Evolutionary conservation across 2,797 vertebrate species (phyloP), one percentile per base, ranked within the genome.

Genomic region (Nannoperca australis): DNA sequence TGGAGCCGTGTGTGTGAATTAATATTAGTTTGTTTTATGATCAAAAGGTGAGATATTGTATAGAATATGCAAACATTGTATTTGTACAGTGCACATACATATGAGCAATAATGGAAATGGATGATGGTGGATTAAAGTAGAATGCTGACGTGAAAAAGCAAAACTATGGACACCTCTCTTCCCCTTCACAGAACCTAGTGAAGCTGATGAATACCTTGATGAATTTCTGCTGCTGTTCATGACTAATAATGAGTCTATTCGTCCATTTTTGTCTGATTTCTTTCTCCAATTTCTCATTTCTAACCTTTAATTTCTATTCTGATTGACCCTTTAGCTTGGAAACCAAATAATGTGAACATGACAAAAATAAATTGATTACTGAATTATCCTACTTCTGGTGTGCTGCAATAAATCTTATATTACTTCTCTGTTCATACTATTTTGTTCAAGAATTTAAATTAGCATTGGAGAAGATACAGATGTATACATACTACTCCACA

Each of bases 161-260:
- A 38, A 30, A 66, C 9, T 56, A 27, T 7, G 51, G 50, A 47
- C 36, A 73, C 30, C 56, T 64, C 53, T 30, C 10, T 27, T 47
- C 18, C 36, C 22, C 40, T 49, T 72, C 42, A 61, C 24, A 36
- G 10, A 1, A 1, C 6, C 24, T 7, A 14, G 18, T 64, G 49
- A 61, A 69, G 62, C 50, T 51, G 47, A 45, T 3, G 13, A 81
- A 62, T 62, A 56, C 27, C n/a, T n/a, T n/a, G n/a, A n/a, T n/a
- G n/a, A n/a, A 47, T 51, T 50, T 51, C 64, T 72, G 63, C 54
- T 36, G 22, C 5, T 12, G 14, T 50, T 45, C 12, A 2, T 51
- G 34, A 71, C 36, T 66, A 14, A 61, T 32, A 18, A 50, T n/a
- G 20, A 49, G 15, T 56, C 51, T 14, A 34, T 55, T 27, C 24